Percentiles rank a stretch among this genome's conserved stretches.
Conservation (phyloP, 2,888 invertebrate genomes). For the Ditula angustiorana region DNA sequence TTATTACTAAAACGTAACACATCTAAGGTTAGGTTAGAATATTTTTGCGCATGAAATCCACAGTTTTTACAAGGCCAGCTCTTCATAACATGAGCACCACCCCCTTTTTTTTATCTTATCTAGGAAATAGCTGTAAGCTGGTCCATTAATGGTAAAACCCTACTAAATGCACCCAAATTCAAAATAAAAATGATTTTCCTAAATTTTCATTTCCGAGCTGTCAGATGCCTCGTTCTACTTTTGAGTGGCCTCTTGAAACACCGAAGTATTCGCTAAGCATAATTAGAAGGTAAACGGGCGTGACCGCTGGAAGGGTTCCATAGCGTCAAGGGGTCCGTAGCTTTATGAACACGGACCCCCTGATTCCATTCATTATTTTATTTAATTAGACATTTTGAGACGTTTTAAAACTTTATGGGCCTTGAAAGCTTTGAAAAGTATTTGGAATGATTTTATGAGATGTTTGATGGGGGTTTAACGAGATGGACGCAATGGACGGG, state of each 20-base stretch:
- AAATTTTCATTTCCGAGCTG: slow-evolving; percentile 1
- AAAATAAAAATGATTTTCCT: too few species aligned
- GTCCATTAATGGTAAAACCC: too few species aligned
- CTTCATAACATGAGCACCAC: too few species aligned
- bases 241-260: slow-evolving; percentile 31
- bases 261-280: slow-evolving; percentile 63
- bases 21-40: too few species aligned
- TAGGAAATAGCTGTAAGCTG: too few species aligned
- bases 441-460: slow-evolving; percentile 34
- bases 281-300: slow-evolving; percentile 77
- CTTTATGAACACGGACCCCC: slow-evolving; percentile 46
- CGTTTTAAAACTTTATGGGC: slow-evolving; percentile 33
- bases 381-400: slow-evolving; percentile 46
- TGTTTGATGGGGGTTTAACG: slow-evolving; percentile 33
- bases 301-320: slow-evolving; percentile 62
- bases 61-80: too few species aligned
- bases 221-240: slow-evolving; percentile 47
- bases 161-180: too few species aligned
- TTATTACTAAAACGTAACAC: too few species aligned
- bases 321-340: slow-evolving; percentile 52
- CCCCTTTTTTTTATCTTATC: too few species aligned
- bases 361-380: slow-evolving; percentile 58
- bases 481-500: slow-evolving; percentile 18
- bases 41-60: too few species aligned
- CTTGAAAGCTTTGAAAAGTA: slow-evolving; percentile 31